Conservation (phyloP, 2,113 vertebrate species). For the Heterochromis multidens region DNA sequence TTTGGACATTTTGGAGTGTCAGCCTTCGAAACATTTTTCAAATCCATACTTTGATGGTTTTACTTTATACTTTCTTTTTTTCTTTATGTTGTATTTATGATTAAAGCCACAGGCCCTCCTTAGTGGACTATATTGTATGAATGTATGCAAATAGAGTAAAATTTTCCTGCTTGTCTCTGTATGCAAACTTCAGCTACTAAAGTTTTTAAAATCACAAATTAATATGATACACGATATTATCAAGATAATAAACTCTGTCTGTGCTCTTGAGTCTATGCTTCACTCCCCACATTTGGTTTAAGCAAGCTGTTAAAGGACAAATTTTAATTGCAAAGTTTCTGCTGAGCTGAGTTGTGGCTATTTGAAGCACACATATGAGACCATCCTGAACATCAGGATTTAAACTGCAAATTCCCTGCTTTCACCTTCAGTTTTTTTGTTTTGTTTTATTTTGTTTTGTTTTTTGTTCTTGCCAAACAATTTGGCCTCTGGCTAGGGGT, state of each 20-base stretch:
- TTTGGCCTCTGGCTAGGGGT: not conserved
- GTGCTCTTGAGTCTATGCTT: not conserved
- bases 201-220: not conserved
- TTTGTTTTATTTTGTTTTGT: not conserved
- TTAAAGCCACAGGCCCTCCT: not conserved
- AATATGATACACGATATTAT: not conserved
- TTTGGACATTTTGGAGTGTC: slow-evolving; percentile 23
- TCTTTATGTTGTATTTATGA: not conserved
- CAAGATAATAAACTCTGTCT: not conserved
- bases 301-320: not conserved
- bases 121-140: too few relatives aligned
- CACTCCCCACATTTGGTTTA: not conserved
- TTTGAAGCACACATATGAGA: not conserved
- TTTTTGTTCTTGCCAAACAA: not conserved
- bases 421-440: not conserved
- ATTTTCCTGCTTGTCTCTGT: not conserved
- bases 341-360: not conserved
- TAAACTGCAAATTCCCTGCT: not conserved
- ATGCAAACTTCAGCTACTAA: not conserved
- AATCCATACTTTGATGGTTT: not conserved
- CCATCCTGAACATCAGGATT: not conserved
- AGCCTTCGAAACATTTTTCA: not conserved
- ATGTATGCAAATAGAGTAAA: too few relatives aligned
- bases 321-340: not conserved
- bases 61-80: not conserved